These are phyloP conservation scores for Luehdorfia chinensis DNA, from an alignment of 1,140 invertebrate species.

Conservation along the genomic window DNA sequence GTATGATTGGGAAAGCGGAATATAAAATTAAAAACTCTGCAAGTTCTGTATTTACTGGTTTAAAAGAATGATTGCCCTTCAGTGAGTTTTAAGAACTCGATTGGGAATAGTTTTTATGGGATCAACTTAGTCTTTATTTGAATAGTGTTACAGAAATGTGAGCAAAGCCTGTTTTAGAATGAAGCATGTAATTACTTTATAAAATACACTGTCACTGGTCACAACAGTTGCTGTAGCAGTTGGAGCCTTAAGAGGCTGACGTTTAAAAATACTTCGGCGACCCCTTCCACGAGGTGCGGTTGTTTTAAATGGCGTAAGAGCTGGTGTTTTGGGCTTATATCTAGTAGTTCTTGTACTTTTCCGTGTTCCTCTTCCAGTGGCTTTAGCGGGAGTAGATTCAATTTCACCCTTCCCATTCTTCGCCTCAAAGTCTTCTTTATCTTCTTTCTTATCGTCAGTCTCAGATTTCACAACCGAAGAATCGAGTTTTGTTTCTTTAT, in stretches of 20 bases:
- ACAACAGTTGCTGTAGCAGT: slow-evolving; percentile 87
- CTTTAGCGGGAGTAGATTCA: slow-evolving; percentile 60
- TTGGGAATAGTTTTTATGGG: too few relatives aligned
- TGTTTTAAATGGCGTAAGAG: slow-evolving; percentile 37
- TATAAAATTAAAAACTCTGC: too few relatives aligned
- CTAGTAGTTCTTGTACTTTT: slow-evolving; percentile 70
- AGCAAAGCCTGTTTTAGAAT: too few relatives aligned
- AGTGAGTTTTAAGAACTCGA: too few relatives aligned
- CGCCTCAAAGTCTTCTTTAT: slow-evolving; percentile 44
- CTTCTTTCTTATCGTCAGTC: slow-evolving; percentile 52
- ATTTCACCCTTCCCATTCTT: slow-evolving; percentile 49
- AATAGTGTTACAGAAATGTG: too few relatives aligned
- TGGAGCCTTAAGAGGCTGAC: slow-evolving; percentile 88
- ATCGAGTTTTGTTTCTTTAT: slow-evolving; percentile 45
- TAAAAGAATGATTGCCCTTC: too few relatives aligned
- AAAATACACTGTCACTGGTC: slow-evolving; percentile 89
- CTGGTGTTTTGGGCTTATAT: slow-evolving; percentile 62
- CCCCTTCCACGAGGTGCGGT: slow-evolving; percentile 83
- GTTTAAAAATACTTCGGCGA: slow-evolving; percentile 88
- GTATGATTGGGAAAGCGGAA: too few relatives aligned
- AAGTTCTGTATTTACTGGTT: too few relatives aligned
- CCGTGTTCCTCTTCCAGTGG: slow-evolving; percentile 58
- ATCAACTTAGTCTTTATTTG: too few relatives aligned
- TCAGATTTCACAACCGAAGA: slow-evolving; percentile 42
- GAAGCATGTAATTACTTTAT: slow-evolving; percentile 78